phyloP scores from a whole-genome alignment of 2,888 invertebrate species.

The Ophion slaviceki region DNA sequence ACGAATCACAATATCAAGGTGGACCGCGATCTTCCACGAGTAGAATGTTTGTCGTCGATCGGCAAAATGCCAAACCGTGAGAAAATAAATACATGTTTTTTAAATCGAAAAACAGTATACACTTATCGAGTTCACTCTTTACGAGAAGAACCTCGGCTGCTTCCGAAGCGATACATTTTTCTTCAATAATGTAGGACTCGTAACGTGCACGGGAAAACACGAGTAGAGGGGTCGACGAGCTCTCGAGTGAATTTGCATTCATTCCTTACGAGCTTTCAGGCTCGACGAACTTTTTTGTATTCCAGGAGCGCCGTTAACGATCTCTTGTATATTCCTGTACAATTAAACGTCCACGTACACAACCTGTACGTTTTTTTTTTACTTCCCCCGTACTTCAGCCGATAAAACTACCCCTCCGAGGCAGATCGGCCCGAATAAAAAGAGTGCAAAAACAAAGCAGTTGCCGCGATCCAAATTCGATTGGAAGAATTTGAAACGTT shows the following conservation, averaged over 20 bases:
- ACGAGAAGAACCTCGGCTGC: neutral
- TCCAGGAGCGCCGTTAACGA: conserved; percentile 32
- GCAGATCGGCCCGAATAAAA: no score
- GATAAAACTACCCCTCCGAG: neutral
- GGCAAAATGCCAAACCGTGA: no score
- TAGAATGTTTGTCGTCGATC: no score
- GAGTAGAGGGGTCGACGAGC: neutral
- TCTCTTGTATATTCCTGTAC: conserved; percentile 15
- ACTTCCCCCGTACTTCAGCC: neutral
- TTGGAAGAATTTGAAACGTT: neutral
- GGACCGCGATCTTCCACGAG: no score
- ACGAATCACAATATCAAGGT: no score
- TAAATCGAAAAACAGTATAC: neutral
- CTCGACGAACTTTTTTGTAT: conserved; percentile 1
- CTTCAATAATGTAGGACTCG: conserved; percentile 17
- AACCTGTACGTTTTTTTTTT: neutral
- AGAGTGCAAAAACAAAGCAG: no score
- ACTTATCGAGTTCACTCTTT: neutral
- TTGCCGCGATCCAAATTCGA: no score
- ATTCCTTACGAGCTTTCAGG: conserved; percentile 17
- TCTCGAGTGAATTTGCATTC: conserved; percentile 21
- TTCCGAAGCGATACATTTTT: conserved; percentile 8
- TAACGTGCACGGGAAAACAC: neutral
- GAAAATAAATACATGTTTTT: no score
- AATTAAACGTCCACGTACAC: neutral